A percentile compares a stretch with the other conserved stretches of the same genome.
These are phyloP conservation scores for Fulica atra DNA, from an alignment of 2,113 vertebrate genomes.

Conservation along the genomic window DNA sequence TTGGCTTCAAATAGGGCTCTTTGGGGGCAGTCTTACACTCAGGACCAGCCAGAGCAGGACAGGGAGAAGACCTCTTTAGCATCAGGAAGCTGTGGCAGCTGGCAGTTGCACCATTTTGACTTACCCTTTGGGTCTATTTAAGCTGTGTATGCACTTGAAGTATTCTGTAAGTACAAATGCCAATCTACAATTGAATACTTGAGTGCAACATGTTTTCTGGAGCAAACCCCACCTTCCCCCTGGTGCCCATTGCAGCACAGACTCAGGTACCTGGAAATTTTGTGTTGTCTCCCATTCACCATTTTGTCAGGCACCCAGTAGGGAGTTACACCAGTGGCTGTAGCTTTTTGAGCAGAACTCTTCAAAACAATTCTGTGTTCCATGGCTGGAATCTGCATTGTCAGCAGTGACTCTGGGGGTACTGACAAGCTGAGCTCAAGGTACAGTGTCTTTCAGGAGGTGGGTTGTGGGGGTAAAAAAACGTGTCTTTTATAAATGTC, in stretches of 20 bases:
- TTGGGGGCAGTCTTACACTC: neutral
- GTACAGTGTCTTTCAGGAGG: neutral
- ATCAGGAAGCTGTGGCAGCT: neutral
- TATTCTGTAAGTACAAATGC: neutral
- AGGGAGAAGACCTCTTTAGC: neutral
- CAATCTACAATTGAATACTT: neutral
- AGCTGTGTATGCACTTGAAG: neutral
- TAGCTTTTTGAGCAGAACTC: neutral
- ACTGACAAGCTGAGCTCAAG: constrained; percentile 14
- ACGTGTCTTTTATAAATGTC: constrained; percentile 20
- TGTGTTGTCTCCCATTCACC: neutral
- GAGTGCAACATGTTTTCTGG: neutral
- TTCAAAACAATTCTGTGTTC: neutral
- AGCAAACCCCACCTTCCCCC: neutral
- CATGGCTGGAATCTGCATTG: neutral
- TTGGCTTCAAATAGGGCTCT: neutral
- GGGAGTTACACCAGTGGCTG: neutral
- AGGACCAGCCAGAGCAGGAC: neutral
- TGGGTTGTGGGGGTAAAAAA: neutral
- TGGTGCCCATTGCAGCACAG: rapidly evolving
- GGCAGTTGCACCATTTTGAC: neutral
- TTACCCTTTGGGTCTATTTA: neutral
- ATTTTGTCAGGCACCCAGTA: neutral
- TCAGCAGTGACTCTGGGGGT: constrained; percentile 28
- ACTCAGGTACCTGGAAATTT: neutral